phyloP scores from a whole-genome alignment of 2,797 vertebrate genomes.

The Jordanella pulchra region DNA sequence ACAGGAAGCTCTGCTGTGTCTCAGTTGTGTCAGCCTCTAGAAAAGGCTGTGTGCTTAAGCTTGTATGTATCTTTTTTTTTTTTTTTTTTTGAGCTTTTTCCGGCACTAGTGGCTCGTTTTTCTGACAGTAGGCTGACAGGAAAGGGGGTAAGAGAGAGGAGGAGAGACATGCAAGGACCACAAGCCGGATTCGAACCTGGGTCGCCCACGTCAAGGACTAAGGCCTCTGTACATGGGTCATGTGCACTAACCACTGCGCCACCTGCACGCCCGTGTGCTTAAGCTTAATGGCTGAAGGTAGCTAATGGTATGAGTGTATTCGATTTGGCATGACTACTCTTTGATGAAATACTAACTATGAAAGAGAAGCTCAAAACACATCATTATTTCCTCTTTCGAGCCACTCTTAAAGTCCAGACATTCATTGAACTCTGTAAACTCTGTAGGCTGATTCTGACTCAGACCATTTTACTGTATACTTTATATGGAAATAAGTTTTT shows the following conservation, averaged over 20 bases:
- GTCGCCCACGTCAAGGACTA: no score
- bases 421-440: not conserved
- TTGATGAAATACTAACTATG: not conserved
- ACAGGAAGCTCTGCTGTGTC: not conserved
- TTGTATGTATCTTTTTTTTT: no score
- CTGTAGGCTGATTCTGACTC: not conserved
- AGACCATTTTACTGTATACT: not conserved
- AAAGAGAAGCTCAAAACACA: not conserved
- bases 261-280: no score
- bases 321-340: not conserved
- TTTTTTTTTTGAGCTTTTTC: no score
- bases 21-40: not conserved
- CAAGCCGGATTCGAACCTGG: no score
- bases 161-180: no score
- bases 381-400: not conserved
- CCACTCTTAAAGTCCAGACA: not conserved
- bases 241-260: no score
- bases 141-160: no score
- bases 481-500: slow-evolving; percentile 3
- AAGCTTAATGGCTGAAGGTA: not conserved
- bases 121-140: no score
- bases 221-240: no score
- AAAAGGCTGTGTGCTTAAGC: not conserved
- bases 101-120: no score
- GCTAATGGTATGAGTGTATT: not conserved